phyloP scores from a whole-genome alignment of 2,888 invertebrate species.

The Axea sp. region DNA sequence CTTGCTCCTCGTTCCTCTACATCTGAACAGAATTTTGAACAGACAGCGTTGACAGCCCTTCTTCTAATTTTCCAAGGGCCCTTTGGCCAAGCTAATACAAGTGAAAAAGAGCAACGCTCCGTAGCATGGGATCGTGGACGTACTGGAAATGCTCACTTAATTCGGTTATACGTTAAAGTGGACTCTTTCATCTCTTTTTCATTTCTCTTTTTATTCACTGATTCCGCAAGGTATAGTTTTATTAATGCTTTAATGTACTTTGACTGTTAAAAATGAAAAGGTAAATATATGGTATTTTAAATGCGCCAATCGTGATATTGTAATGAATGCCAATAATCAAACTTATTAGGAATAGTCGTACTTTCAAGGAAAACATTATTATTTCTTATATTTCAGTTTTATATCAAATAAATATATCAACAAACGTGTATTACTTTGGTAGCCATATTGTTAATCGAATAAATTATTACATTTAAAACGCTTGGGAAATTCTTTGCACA shows the following conservation, averaged over 20 bases:
- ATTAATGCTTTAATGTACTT: slow-evolving; percentile 34
- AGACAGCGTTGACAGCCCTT: slow-evolving; percentile 59
- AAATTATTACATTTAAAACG: too few relatives aligned
- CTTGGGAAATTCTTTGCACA: too few relatives aligned
- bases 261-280: too few relatives aligned
- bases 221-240: slow-evolving; percentile 51
- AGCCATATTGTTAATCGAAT: too few relatives aligned
- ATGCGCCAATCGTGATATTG: too few relatives aligned
- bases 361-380: too few relatives aligned
- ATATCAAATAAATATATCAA: too few relatives aligned
- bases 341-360: too few relatives aligned
- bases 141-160: slow-evolving; percentile 72
- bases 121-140: slow-evolving; percentile 41
- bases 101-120: slow-evolving; percentile 51
- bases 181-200: slow-evolving; percentile 58
- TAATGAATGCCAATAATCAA: too few relatives aligned
- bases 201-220: slow-evolving; percentile 49
- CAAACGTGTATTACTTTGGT: too few relatives aligned
- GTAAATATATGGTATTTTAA: too few relatives aligned
- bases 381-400: too few relatives aligned
- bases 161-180: slow-evolving; percentile 69
- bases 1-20: slow-evolving; percentile 15
- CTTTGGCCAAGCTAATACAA: slow-evolving; percentile 54
- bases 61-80: slow-evolving; percentile 60
- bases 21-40: slow-evolving; percentile 55